Conservation (phyloP, 2,113 vertebrate genomes). For the Tychaedon coryphoeus region DNA sequence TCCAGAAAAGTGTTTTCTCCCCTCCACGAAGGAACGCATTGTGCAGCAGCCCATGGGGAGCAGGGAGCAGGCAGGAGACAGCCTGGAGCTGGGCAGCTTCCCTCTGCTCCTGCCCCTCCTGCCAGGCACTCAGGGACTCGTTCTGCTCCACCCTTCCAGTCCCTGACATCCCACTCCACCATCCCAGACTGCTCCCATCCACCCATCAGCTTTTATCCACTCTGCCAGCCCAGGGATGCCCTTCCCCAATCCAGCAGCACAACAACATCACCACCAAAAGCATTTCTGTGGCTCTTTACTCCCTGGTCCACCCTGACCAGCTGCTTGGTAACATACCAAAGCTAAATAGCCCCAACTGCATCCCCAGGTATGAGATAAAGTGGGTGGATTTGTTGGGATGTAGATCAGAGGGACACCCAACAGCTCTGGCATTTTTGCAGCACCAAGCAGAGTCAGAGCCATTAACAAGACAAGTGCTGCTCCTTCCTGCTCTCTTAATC, state of each 20-base stretch:
- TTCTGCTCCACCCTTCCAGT: neutral
- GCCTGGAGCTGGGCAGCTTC: neutral
- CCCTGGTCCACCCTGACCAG: neutral
- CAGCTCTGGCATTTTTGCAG: neutral
- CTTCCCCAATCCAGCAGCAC: neutral
- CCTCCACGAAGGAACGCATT: neutral
- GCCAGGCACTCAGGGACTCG: rapidly evolving
- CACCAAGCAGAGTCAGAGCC: neutral
- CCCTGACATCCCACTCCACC: neutral
- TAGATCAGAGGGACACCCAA: neutral
- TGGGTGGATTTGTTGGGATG: neutral
- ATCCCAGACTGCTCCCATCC: neutral
- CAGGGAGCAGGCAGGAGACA: neutral
- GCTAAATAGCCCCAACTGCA: neutral
- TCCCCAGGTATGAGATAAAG: neutral
- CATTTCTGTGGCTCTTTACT: neutral
- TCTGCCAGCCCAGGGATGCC: neutral
- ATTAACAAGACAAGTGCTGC: neutral
- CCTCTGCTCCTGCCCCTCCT: neutral
- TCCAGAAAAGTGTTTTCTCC: neutral
- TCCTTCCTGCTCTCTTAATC: neutral
- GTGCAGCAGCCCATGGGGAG: rapidly evolving
- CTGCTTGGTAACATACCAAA: neutral
- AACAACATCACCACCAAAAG: neutral
- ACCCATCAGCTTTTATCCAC: rapidly evolving